Evolutionary conservation across 92 coral and sea anemone species (phyloP).

Genomic region (Epizoanthus scotinus): DNA sequence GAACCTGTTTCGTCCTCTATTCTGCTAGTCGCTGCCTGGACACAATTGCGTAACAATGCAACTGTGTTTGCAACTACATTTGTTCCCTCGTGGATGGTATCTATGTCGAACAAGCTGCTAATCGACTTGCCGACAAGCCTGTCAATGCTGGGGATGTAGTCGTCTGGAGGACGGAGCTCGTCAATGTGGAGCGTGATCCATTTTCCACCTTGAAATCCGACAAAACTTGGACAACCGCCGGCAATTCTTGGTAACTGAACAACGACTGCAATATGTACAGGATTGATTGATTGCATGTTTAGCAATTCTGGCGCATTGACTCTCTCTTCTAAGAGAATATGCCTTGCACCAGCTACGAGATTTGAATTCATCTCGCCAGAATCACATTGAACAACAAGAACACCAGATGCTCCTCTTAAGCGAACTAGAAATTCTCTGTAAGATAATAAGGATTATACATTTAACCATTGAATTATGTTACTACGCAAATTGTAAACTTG

Average conservation of each 20-base stretch:
- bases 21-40: conserved; percentile 77
- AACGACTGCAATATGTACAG: conserved; percentile 60
- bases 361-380: conserved; percentile 79
- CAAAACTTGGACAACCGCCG: conserved; percentile 65
- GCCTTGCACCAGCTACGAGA: conserved; percentile 81
- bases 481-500: too few species aligned
- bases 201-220: conserved; percentile 74
- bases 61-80: conserved; percentile 19
- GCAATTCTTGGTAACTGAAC: conserved; percentile 71
- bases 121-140: conserved; percentile 56
- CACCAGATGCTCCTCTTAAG: conserved; percentile 67
- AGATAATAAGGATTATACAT: neutral
- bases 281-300: conserved; percentile 14
- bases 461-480: neutral
- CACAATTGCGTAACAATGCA: conserved; percentile 52
- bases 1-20: conserved; percentile 65
- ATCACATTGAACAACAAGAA: conserved; percentile 84
- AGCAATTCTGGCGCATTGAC: conserved; percentile 56
- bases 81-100: neutral
- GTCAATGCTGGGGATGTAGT: conserved; percentile 63
- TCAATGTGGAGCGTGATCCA: conserved; percentile 80
- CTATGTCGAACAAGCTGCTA: conserved; percentile 54
- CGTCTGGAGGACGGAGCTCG: conserved; percentile 64
- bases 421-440: conserved; percentile 56
- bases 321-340: conserved; percentile 72